Conservation (phyloP, 1,140 invertebrate species). For the Calliphora vicina region DNA sequence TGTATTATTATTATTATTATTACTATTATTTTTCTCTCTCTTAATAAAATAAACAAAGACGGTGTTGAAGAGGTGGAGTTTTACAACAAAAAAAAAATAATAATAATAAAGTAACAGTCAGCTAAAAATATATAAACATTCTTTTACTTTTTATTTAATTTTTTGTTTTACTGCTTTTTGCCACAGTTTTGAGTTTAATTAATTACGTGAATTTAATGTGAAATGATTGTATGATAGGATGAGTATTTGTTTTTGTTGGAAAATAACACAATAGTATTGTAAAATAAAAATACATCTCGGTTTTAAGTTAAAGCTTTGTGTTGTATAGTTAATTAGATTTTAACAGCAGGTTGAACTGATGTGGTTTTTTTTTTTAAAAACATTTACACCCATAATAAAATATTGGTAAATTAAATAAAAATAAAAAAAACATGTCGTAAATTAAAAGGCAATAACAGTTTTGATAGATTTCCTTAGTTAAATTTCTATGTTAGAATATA, state of each 20-base stretch:
- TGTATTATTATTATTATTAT: too few relatives aligned
- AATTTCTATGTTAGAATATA: too few relatives aligned
- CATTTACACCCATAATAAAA: background rate
- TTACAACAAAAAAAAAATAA: background rate
- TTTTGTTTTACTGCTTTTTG: background rate
- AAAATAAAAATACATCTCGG: too few relatives aligned
- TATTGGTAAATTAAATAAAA: background rate
- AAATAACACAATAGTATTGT: background rate
- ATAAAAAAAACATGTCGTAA: background rate
- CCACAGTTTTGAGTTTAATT: constrained; percentile 2
- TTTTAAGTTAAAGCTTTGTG: background rate
- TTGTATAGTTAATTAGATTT: constrained; percentile 26
- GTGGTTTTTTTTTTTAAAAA: background rate
- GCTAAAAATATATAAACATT: constrained; percentile 3
- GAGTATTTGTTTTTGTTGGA: background rate
- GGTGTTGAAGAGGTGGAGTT: background rate
- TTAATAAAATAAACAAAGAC: background rate
- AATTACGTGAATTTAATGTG: constrained; percentile 14
- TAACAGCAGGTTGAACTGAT: constrained; percentile 13
- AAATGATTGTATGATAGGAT: background rate
- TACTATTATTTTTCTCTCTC: too few relatives aligned
- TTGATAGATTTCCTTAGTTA: too few relatives aligned
- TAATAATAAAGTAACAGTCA: background rate
- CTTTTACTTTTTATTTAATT: background rate
- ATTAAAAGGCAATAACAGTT: too few relatives aligned